Conservation (phyloP, 2,888 invertebrate species). For the Pyrrhia umbra region DNA sequence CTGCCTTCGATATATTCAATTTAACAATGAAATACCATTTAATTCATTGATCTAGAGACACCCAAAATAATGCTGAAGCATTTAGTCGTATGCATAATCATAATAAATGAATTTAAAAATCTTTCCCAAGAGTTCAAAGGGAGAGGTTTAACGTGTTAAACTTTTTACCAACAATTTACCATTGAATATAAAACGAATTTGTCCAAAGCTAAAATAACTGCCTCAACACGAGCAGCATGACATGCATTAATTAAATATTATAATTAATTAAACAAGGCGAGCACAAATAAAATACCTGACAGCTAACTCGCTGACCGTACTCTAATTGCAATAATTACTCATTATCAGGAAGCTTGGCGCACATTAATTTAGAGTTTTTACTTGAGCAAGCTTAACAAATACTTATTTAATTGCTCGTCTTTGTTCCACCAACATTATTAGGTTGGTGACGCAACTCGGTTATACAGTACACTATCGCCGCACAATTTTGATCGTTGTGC, state of each 20-base stretch:
- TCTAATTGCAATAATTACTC: conserved; percentile 87
- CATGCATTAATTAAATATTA: conserved; percentile 61
- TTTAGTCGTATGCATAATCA: too few species aligned
- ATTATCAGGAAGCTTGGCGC: conserved; percentile 87
- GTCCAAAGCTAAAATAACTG: conserved; percentile 25
- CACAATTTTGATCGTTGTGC: conserved; percentile 83
- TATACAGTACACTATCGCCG: conserved; percentile 66
- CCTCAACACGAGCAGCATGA: conserved; percentile 48
- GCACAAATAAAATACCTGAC: conserved; percentile 69
- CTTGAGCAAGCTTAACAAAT: conserved; percentile 83
- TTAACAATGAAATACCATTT: too few species aligned
- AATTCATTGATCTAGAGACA: too few species aligned
- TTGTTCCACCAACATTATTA: conserved; percentile 83
- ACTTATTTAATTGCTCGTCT: conserved; percentile 86
- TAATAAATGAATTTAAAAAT: too few species aligned
- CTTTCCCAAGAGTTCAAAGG: too few species aligned
- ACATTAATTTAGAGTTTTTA: conserved; percentile 87
- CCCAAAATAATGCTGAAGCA: too few species aligned
- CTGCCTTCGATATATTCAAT: background rate
- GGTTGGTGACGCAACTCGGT: conserved; percentile 81
- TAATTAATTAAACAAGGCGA: conserved; percentile 70
- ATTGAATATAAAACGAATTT: conserved; percentile 19
- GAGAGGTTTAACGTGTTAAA: background rate
- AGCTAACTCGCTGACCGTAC: conserved; percentile 80
- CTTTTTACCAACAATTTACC: background rate